Conservation (phyloP, 2,888 invertebrate genomes). For the Molorchus minor region DNA sequence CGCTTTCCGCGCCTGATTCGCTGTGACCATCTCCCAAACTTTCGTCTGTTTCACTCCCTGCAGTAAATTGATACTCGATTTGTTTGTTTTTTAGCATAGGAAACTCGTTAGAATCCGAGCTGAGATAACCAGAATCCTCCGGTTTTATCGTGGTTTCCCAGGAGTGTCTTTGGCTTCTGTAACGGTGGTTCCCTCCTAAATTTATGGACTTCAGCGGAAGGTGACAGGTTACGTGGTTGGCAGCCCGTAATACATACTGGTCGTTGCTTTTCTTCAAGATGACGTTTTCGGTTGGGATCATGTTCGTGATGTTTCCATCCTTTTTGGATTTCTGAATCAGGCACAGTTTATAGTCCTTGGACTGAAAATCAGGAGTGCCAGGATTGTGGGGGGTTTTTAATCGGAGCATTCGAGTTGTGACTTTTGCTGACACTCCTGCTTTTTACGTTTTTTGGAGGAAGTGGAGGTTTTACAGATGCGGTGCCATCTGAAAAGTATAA, state of each 20-base stretch:
- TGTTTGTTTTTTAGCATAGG: slow-evolving; percentile 16
- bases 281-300: slow-evolving; percentile 45
- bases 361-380: slow-evolving; percentile 45
- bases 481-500: slow-evolving; percentile 52
- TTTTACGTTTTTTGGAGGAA: slow-evolving; percentile 73
- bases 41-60: slow-evolving; percentile 77
- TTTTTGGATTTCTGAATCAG: slow-evolving; percentile 45
- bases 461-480: slow-evolving; percentile 55
- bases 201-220: slow-evolving; percentile 34
- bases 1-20: slow-evolving; percentile 87
- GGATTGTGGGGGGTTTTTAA: slow-evolving; percentile 7
- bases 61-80: slow-evolving; percentile 50
- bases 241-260: slow-evolving; percentile 53
- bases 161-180: slow-evolving; percentile 49
- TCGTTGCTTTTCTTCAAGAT: slow-evolving; percentile 53
- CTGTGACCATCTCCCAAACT: slow-evolving; percentile 83
- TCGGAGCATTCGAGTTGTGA: not conserved
- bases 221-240: slow-evolving; percentile 13
- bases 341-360: slow-evolving; percentile 41
- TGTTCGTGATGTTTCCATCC: slow-evolving; percentile 41
- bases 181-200: slow-evolving; percentile 36
- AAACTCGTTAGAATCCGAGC: slow-evolving; percentile 71
- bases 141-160: slow-evolving; percentile 48
- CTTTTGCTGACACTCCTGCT: slow-evolving; percentile 69
- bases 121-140: slow-evolving; percentile 86